Conservation (phyloP, 2,888 invertebrate species). For the Odontothrips loti region DNA sequence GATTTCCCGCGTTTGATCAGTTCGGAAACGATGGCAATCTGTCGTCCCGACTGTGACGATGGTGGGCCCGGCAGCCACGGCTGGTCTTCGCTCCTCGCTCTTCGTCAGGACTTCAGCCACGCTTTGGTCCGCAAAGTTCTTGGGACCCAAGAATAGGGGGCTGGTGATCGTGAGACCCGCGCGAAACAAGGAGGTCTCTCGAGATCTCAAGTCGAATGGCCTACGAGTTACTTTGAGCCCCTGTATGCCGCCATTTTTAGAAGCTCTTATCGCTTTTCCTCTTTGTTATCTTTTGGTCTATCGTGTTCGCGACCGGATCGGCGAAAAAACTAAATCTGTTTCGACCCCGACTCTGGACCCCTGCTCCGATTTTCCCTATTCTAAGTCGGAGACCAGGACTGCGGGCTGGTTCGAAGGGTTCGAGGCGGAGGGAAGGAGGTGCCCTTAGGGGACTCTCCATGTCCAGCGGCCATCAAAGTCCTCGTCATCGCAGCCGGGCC, state of each 20-base stretch:
- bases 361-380: background rate
- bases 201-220: no score
- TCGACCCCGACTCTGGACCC: no score
- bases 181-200: no score
- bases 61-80: background rate
- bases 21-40: slow-evolving; percentile 2
- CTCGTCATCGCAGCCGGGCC: background rate
- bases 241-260: no score
- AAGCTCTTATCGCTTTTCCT: no score
- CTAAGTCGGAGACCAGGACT: background rate
- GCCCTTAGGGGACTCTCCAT: background rate
- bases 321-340: no score
- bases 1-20: background rate
- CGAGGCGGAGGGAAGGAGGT: background rate
- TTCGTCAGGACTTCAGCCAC: background rate
- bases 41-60: background rate
- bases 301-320: no score
- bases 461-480: slow-evolving; percentile 11
- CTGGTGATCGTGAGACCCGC: no score
- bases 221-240: no score
- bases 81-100: background rate
- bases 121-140: no score
- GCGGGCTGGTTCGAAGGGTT: background rate
- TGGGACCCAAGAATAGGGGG: no score
- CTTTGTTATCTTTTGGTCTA: no score